phyloP scores from a whole-genome alignment of 2,113 vertebrate species.

The Oenanthe melanoleuca region DNA sequence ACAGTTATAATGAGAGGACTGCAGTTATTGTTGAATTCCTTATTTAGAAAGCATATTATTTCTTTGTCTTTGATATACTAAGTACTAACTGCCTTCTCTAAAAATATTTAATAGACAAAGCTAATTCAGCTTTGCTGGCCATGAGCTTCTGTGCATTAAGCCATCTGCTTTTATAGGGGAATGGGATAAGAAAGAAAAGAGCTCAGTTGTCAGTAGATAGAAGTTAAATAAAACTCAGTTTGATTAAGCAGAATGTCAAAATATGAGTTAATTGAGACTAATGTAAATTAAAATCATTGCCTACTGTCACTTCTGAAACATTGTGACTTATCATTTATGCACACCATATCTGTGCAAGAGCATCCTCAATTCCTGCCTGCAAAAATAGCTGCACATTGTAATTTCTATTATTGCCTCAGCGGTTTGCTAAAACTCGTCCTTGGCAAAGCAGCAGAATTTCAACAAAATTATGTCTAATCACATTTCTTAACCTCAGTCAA shows the following conservation, averaged over 20 bases:
- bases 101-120: constrained; percentile 37
- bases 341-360: neutral
- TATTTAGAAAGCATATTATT: neutral
- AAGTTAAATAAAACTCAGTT: neutral
- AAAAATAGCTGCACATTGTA: neutral
- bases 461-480: neutral
- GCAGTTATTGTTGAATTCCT: neutral
- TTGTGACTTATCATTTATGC: neutral
- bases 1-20: neutral
- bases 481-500: neutral
- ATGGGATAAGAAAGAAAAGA: neutral
- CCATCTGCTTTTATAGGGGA: constrained; percentile 18
- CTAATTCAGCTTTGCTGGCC: constrained; percentile 22
- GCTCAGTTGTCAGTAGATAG: neutral
- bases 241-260: neutral
- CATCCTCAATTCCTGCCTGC: neutral
- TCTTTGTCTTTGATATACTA: neutral
- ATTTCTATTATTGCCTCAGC: neutral
- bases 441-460: neutral
- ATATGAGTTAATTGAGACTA: neutral
- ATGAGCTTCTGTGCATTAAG: neutral
- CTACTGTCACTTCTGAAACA: neutral
- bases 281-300: neutral
- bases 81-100: neutral
- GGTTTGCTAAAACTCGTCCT: neutral